phyloP scores from a whole-genome alignment of 2,797 vertebrate genomes.

The Hephaestus fuliginosus region DNA sequence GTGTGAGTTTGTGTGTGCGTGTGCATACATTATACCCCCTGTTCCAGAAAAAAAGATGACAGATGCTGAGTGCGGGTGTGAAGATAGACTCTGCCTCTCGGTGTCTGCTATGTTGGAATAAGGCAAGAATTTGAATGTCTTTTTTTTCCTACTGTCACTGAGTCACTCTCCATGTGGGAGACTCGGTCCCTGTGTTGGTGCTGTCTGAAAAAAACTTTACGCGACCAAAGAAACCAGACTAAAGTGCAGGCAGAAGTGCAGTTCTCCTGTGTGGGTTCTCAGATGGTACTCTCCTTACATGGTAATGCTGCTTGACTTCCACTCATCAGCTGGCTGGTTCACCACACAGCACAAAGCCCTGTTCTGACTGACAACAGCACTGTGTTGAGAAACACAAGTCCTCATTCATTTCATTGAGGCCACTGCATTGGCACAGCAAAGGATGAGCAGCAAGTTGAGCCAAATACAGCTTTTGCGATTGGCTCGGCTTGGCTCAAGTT shows the following conservation, averaged over 20 bases:
- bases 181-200: slow-evolving; percentile 27
- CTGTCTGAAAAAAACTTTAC: slow-evolving; percentile 40
- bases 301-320: slow-evolving; percentile 37
- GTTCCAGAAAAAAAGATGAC: slow-evolving; percentile 47
- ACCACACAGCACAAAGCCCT: neutral
- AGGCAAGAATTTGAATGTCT: slow-evolving; percentile 34
- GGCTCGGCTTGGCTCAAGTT: neutral
- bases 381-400: slow-evolving; percentile 6
- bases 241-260: slow-evolving; percentile 26
- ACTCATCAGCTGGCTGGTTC: slow-evolving; percentile 7
- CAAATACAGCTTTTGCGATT: neutral
- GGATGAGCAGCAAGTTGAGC: neutral
- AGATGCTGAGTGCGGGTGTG: slow-evolving; percentile 47
- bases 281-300: slow-evolving; percentile 1
- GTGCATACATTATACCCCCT: slow-evolving; percentile 16
- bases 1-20: slow-evolving; percentile 12
- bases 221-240: slow-evolving; percentile 36
- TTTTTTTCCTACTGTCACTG: slow-evolving; percentile 26
- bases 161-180: slow-evolving; percentile 35
- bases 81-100: slow-evolving; percentile 23
- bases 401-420: slow-evolving; percentile 1
- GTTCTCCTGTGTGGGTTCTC: slow-evolving; percentile 18
- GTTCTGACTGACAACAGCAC: slow-evolving; percentile 24
- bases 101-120: slow-evolving; percentile 45
- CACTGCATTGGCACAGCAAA: neutral